Conservation (phyloP, 2,888 invertebrate species). For the Phortica okadai region DNA sequence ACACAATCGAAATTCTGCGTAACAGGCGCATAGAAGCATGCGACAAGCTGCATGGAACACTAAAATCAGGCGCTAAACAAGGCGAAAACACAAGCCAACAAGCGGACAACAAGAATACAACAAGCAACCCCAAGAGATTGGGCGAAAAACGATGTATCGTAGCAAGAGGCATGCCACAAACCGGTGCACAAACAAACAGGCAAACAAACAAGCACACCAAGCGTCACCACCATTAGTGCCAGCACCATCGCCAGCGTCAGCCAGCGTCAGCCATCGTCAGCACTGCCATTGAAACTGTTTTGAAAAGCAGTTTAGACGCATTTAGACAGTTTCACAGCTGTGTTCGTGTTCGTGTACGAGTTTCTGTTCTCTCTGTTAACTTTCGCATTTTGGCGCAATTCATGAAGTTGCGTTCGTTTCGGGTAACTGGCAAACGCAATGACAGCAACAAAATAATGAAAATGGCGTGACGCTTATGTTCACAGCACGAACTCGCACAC, state of each 20-base stretch:
- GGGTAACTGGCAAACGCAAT: background rate
- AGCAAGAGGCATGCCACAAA: conserved; percentile 1
- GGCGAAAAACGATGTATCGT: background rate
- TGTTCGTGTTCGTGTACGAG: background rate
- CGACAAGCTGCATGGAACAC: conserved; percentile 21
- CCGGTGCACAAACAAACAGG: background rate
- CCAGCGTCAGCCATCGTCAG: background rate
- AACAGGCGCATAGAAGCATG: conserved; percentile 65
- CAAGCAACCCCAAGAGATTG: conserved; percentile 29
- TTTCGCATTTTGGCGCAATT: background rate
- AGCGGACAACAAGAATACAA: conserved; percentile 21
- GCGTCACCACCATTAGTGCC: background rate
- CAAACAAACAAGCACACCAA: background rate
- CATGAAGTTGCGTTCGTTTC: conserved; percentile 11
- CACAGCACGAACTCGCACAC: background rate
- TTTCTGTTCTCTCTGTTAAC: conserved; percentile 2
- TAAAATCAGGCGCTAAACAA: conserved; percentile 16
- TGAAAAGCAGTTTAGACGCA: conserved; percentile 16
- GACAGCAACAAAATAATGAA: background rate
- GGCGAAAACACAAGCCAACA: background rate
- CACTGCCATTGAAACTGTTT: background rate
- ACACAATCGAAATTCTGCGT: conserved; percentile 58
- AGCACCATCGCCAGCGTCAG: background rate
- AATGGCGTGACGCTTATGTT: background rate
- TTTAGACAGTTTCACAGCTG: background rate